Base-by-base conservation (phyloP, 2,888 invertebrate species). In the Drosophila mimica region DNA sequence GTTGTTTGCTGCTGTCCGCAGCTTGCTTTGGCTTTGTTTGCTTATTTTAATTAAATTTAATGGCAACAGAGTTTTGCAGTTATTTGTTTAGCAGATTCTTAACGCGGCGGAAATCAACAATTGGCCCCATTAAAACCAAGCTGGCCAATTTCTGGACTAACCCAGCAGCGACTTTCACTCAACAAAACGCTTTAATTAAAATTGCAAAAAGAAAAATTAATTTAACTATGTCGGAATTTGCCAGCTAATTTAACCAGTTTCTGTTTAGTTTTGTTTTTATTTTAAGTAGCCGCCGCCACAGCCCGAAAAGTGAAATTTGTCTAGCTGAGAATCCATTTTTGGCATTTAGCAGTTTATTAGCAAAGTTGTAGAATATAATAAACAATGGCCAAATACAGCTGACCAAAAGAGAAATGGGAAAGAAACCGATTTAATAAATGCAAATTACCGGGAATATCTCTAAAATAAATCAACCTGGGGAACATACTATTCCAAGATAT, bases 111-210 rank as follows among this genome's bases (percentile, higher is more conserved):
- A 85, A 70, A 70, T 78, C 65, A 68, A 83, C 89, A 90, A 90
- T 84, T 84, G 90, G 60, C 91, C 84, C 81, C 84, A 84, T 90
- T 85, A 74, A 57, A 56, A 25, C 36, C 33, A 60, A 70, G 51
- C 28, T 52, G 38, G 30, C 64, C 63, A 77, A 65, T 56, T 63
- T 61, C 77, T 81, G 68, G 66, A 63, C 48, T 59, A 33, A 25
- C 38, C 38, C 48, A 33, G 30, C 56, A 17, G 17, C 46, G 65
- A 63, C 82, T 79, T 79, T 82, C 79, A 79, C 79, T 82, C 64
- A 46, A 70, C 71, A 86, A 88, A 90, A 90, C 72, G 84, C 72
- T 81, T 84, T 84, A 90, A 84, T 84, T 84, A 90, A 84, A 90
- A 84, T 81, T 89, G 83, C 81, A 63, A 64, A 88, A 69, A 64